Conservation (phyloP, 1,140 invertebrate species). For the Heliconius hermathena region DNA sequence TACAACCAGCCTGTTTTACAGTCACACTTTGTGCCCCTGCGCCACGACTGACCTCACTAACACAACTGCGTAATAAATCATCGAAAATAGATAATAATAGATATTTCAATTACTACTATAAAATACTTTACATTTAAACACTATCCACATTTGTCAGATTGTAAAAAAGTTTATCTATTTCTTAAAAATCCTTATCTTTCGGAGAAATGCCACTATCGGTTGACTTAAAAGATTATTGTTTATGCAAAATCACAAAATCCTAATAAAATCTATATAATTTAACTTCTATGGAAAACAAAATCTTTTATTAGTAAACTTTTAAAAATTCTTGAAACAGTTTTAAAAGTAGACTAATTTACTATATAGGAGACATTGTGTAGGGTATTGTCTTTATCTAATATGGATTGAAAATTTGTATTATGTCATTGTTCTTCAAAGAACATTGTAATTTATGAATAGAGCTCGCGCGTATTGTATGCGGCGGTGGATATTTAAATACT, state of each 20-base stretch:
- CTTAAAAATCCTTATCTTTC: neutral
- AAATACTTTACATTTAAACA: neutral
- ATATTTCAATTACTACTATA: neutral
- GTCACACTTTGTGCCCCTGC: no score
- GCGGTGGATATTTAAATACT: neutral
- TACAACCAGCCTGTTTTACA: no score
- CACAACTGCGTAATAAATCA: neutral
- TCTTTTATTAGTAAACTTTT: neutral
- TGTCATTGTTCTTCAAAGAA: constrained; percentile 26
- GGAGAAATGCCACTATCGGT: neutral
- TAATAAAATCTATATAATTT: neutral
- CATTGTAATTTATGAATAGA: constrained; percentile 32
- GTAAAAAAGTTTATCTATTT: neutral
- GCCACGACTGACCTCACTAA: no score
- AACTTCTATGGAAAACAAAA: neutral
- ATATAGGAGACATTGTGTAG: neutral
- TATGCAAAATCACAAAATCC: neutral
- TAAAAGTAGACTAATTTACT: neutral
- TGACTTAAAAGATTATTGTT: neutral
- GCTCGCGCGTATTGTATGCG: constrained; percentile 28
- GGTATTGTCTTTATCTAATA: constrained; percentile 19
- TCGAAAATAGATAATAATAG: neutral
- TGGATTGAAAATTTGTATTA: constrained; percentile 20
- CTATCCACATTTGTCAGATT: neutral
- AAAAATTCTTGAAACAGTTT: neutral